phyloP scores from a whole-genome alignment of 2,113 vertebrate genomes.

The Falco punctatus region DNA sequence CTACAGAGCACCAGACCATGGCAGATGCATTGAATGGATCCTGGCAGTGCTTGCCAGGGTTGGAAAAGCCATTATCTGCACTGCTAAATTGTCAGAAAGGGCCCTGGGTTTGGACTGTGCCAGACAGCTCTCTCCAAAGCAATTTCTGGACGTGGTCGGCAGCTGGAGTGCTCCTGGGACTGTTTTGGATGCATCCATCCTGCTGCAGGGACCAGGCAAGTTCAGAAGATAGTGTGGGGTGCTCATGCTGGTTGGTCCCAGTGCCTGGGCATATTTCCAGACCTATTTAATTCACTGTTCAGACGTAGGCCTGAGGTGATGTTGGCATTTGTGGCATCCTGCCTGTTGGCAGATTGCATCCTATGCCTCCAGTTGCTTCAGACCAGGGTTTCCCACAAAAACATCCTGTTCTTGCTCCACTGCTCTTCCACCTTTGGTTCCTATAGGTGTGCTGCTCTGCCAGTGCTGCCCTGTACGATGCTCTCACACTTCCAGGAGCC shows the following conservation, averaged over 20 bases:
- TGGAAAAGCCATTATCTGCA: background rate
- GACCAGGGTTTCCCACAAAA: background rate
- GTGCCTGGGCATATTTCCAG: background rate
- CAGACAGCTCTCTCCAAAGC: background rate
- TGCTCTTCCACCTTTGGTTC: background rate
- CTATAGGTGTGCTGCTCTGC: background rate
- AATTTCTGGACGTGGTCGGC: background rate
- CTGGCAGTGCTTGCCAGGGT: background rate
- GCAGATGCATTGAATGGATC: background rate
- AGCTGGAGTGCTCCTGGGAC: background rate
- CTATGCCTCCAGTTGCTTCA: background rate
- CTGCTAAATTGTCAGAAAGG: background rate
- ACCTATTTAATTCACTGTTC: background rate
- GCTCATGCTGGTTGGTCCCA: background rate
- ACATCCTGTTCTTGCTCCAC: background rate
- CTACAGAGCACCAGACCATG: background rate
- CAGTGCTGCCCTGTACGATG: accelerated
- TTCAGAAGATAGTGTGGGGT: background rate
- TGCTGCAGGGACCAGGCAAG: background rate
- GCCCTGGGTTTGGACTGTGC: background rate
- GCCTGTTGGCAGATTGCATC: background rate
- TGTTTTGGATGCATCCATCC: background rate
- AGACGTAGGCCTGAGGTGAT: background rate
- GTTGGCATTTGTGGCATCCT: background rate
- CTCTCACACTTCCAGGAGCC: background rate